Base-by-base conservation (phyloP, 2,797 vertebrate species). In the Corythornis leucogaster region DNA sequence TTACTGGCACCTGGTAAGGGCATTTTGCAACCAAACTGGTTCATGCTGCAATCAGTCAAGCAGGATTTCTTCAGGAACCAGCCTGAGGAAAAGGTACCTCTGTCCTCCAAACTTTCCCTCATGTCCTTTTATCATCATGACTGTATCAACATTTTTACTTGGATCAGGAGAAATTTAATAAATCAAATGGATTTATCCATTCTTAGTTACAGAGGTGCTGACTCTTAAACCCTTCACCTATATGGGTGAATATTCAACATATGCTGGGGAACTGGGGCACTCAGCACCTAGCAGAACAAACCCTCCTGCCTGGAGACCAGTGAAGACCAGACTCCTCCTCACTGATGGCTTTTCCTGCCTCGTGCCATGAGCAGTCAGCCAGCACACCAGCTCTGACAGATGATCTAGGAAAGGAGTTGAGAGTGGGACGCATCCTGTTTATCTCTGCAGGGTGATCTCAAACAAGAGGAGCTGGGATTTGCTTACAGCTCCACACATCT, bases 221-320 rank as follows among this genome's bases (percentile, higher is more conserved):
- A 28, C 42, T 85, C 55, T 62, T 12, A 20, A 3, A 30, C 19
- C 16, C 38, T 40, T 51, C 24, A 16, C 17, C 38, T 40, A 24
- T 7, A 45, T 19, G 2, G 2, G 1, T 14, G 12, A 31, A 35
- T 9, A 5, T 17, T 20, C 7, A 15, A 30, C 0, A 3, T 9
- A 22, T 18, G 46, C 3, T 0, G 1, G 30, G 2, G 67, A 54
- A 31, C 4, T 4, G 2, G 20, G 62, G 26, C 17, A 6, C 75
- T 61, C 30, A 24, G 69, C n/a, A 69, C 45, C n/a, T 2, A 25
- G 45, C 58, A 70, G 58, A 55, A 71, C 17, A 26, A 66, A 40
- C 22, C 54, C 57, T 74, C 22, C 50, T 69, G 61, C 46, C 19
- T 12, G 10, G 21, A 14, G 12, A 58, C 13, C 30, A 24, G 2